A percentile compares a stretch with the other conserved stretches of the same genome.
These are phyloP conservation scores for Limnephilus lunatus DNA, from an alignment of 2,888 invertebrate genomes.

Conservation along the genomic window DNA sequence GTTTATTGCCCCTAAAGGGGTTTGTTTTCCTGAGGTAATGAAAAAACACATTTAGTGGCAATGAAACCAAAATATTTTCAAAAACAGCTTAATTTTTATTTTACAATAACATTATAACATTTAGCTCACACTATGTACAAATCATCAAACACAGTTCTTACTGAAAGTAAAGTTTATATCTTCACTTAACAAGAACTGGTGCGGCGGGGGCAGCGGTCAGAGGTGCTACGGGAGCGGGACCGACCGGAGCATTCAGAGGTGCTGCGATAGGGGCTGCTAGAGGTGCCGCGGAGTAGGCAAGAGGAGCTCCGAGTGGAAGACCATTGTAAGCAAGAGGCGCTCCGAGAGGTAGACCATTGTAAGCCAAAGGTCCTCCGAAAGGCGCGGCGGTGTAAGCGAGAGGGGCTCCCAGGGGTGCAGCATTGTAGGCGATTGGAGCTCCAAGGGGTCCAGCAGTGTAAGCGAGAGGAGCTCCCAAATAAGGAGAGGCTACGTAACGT, in stretches of 20 bases:
- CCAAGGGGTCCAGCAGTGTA: slow-evolving; percentile 63
- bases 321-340: slow-evolving; percentile 66
- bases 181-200: slow-evolving; percentile 61
- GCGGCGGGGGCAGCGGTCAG: slow-evolving; percentile 65
- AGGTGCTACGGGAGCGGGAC: slow-evolving; percentile 64
- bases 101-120: not conserved
- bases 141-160: not conserved
- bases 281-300: slow-evolving; percentile 66
- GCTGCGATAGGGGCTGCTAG: slow-evolving; percentile 68
- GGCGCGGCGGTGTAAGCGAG: slow-evolving; percentile 65
- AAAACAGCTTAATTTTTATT: not conserved
- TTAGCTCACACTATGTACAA: slow-evolving; percentile 22
- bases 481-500: slow-evolving; percentile 67
- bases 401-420: slow-evolving; percentile 39
- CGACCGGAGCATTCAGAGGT: slow-evolving; percentile 68
- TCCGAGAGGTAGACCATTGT: slow-evolving; percentile 60
- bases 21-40: no score
- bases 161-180: not conserved
- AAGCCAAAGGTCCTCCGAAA: slow-evolving; percentile 67
- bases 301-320: slow-evolving; percentile 65
- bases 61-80: not conserved
- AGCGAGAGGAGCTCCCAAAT: slow-evolving; percentile 66
- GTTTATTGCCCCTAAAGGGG: no score
- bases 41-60: not conserved
- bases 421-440: slow-evolving; percentile 66